Percentiles rank a stretch among this genome's conserved stretches.
phyloP scores from a whole-genome alignment of 2,797 vertebrate species.

The Sebastes diploproa region DNA sequence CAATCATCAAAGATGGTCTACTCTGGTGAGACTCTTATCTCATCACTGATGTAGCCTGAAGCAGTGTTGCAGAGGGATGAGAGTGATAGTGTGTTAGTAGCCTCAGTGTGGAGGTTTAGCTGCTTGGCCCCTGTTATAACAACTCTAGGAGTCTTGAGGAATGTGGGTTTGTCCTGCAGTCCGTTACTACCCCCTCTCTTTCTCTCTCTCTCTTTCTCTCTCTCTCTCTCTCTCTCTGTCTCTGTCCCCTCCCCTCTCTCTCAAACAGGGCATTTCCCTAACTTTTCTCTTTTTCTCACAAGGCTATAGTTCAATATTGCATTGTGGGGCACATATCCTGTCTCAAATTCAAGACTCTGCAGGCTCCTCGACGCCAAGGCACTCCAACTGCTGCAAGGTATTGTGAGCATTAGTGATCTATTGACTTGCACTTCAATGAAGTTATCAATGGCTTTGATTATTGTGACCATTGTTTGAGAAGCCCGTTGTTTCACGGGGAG shows the following conservation, averaged over 20 bases:
- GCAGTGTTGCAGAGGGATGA: constrained; percentile 35
- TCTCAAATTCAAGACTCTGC: constrained; percentile 82
- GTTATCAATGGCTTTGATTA: constrained; percentile 54
- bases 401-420: constrained; percentile 35
- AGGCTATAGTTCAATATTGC: constrained; percentile 84
- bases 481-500: constrained; percentile 44
- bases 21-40: constrained; percentile 13
- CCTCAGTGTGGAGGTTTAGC: constrained; percentile 51
- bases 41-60: constrained; percentile 23
- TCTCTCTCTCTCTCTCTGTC: constrained; percentile 28
- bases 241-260: constrained; percentile 84
- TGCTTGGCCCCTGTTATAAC: constrained; percentile 71
- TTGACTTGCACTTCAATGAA: constrained; percentile 32
- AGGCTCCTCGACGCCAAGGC: constrained; percentile 75
- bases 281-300: constrained; percentile 85
- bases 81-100: constrained; percentile 30
- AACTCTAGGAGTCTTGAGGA: constrained; percentile 81
- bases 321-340: constrained; percentile 76
- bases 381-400: constrained; percentile 80
- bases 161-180: constrained; percentile 85
- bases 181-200: constrained; percentile 76
- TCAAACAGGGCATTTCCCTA: constrained; percentile 85
- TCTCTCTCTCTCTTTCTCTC: constrained; percentile 62
- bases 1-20: neutral
- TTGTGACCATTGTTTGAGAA: constrained; percentile 54